A percentile compares a stretch with the other conserved stretches of the same genome.
Evolutionary conservation across 2,888 invertebrate genomes (phyloP).

Genomic region (Xestia sexstrigata): DNA sequence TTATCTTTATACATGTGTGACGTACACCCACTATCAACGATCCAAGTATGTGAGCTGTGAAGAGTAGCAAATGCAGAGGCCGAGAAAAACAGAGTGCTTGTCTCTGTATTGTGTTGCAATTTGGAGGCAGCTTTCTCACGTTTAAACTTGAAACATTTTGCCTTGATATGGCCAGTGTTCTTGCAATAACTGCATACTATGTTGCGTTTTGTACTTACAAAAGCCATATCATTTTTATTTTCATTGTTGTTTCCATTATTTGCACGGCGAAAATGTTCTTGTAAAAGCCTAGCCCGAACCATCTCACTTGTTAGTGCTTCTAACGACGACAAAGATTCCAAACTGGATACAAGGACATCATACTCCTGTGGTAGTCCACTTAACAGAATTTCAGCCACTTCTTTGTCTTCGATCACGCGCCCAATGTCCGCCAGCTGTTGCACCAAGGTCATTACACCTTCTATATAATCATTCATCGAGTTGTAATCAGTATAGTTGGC

Average conservation of each 20-base stretch:
- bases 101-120: not conserved
- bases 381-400: conserved; percentile 7
- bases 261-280: not conserved
- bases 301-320: conserved; percentile 14
- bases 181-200: not conserved
- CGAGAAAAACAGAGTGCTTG: not conserved
- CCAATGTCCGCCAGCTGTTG: not conserved
- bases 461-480: conserved; percentile 1
- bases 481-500: not conserved
- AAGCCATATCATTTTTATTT: conserved; percentile 5
- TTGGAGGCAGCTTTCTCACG: conserved; percentile 11
- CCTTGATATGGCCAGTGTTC: not conserved
- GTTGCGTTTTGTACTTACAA: conserved; percentile 5
- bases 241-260: not conserved
- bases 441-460: conserved; percentile 10
- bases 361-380: conserved; percentile 12
- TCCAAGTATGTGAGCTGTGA: not conserved
- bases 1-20: not conserved
- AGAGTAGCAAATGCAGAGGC: not conserved
- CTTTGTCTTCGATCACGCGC: conserved; percentile 1
- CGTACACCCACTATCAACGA: conserved; percentile 1
- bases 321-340: conserved; percentile 4
- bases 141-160: not conserved
- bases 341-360: not conserved
- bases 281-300: conserved; percentile 6